A percentile compares a stretch with the other conserved stretches of the same genome.
Evolutionary conservation across 2,797 vertebrate species (phyloP).

Genomic region (Brachyalestes nurse): DNA sequence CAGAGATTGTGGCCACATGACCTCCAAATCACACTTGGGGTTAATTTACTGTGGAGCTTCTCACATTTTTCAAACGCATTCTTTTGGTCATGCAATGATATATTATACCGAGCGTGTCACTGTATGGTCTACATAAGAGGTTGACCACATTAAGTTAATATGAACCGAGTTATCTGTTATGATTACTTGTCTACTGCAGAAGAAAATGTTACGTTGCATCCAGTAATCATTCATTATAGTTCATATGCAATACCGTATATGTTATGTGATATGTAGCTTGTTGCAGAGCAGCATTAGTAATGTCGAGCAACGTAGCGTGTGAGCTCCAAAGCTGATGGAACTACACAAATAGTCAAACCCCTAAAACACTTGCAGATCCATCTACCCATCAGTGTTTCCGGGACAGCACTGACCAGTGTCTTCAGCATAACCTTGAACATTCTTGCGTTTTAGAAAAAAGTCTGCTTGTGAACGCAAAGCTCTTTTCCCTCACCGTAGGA

Average conservation of each 20-base stretch:
- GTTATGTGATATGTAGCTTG: background rate
- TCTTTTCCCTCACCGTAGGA: background rate
- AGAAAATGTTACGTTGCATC: too few relatives aligned
- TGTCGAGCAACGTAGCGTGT: background rate
- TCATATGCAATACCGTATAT: too few relatives aligned
- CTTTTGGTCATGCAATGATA: background rate
- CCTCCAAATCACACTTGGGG: background rate
- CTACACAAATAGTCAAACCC: constrained; percentile 27
- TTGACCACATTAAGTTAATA: background rate
- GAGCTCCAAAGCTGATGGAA: constrained; percentile 33
- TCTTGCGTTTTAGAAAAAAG: background rate
- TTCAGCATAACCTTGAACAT: constrained; percentile 11
- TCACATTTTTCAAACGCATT: background rate
- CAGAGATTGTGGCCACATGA: background rate
- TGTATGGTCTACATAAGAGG: background rate
- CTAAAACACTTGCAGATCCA: constrained; percentile 18
- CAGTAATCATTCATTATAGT: too few relatives aligned
- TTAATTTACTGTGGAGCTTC: background rate
- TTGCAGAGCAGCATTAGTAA: too few relatives aligned
- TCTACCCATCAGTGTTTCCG: constrained; percentile 17
- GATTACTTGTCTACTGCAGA: too few relatives aligned
- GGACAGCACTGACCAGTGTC: background rate
- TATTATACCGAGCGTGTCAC: background rate
- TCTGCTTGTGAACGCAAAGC: constrained; percentile 13
- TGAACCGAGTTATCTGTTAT: background rate